Evolutionary conservation across 2,888 invertebrate genomes (phyloP).

Genomic region (Chromoteleia sp.): DNA sequence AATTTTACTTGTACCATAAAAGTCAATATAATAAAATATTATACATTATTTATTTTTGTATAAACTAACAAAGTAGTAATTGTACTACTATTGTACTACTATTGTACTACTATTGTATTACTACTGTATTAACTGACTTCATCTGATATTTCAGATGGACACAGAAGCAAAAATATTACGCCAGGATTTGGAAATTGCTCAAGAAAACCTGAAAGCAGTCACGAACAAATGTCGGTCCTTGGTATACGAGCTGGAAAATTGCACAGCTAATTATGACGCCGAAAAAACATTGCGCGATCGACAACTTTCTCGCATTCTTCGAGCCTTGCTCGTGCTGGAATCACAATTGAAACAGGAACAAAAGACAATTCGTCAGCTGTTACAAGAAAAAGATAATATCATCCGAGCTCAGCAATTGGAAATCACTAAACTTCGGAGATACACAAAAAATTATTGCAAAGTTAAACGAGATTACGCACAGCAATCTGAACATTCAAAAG

Average conservation of each 20-base stretch:
- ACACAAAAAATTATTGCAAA: constrained; percentile 86
- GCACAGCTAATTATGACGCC: constrained; percentile 82
- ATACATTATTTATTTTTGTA: no score
- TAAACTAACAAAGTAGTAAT: no score
- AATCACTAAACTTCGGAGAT: constrained; percentile 87
- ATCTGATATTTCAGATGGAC: constrained; percentile 88
- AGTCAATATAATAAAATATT: no score
- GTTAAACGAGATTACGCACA: constrained; percentile 86
- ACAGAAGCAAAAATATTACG: constrained; percentile 85
- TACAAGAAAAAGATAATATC: constrained; percentile 90
- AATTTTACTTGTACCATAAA: no score
- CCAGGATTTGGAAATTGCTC: constrained; percentile 88
- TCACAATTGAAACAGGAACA: constrained; percentile 90
- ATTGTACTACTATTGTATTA: no score
- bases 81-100: no score
- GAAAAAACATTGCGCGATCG: constrained; percentile 89
- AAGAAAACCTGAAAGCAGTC: constrained; percentile 88
- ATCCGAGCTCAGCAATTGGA: constrained; percentile 90
- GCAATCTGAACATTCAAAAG: constrained; percentile 1
- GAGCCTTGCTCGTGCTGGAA: constrained; percentile 90
- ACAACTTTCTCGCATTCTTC: constrained; percentile 89
- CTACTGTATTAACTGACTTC: no score
- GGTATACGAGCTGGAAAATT: constrained; percentile 85
- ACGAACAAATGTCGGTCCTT: constrained; percentile 89
- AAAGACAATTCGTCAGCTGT: constrained; percentile 88